Percentiles rank a stretch among this genome's conserved stretches.
phyloP scores from a whole-genome alignment of 2,113 vertebrate genomes.

The Paraplagusia blochii region DNA sequence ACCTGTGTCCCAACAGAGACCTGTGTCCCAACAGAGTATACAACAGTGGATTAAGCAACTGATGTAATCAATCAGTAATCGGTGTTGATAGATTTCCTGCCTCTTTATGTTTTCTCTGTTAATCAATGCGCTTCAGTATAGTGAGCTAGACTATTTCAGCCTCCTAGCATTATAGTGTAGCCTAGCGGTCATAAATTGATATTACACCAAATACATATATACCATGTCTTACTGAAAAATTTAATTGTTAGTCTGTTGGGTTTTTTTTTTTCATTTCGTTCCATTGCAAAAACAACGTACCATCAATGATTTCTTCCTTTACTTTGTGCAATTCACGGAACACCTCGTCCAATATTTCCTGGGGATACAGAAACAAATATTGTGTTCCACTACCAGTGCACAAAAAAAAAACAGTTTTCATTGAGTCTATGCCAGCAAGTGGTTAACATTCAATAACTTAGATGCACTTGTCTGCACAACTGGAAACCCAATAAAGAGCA shows the following conservation, averaged over 20 bases:
- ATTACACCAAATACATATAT: constrained; percentile 22
- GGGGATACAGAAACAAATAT: constrained; percentile 13
- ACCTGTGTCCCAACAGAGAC: no score
- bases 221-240: constrained; percentile 1
- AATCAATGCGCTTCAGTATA: background rate
- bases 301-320: constrained; percentile 98
- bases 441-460: background rate
- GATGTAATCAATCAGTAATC: no score
- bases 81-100: no score
- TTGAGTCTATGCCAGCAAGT: background rate
- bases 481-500: background rate
- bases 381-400: background rate
- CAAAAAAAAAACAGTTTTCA: background rate
- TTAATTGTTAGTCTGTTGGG: constrained; percentile 1
- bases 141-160: background rate
- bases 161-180: constrained; percentile 30
- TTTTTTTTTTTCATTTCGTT: background rate
- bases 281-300: constrained; percentile 69
- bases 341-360: constrained; percentile 99
- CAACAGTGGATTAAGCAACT: no score
- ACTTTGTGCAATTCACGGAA: constrained; percentile 97
- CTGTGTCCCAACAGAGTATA: no score
- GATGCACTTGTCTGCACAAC: background rate
- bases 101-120: background rate
- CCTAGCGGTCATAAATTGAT: constrained; percentile 41